phyloP scores from a whole-genome alignment of 92 coral and sea anemone genomes.

The Palythoa caribaeorum region DNA sequence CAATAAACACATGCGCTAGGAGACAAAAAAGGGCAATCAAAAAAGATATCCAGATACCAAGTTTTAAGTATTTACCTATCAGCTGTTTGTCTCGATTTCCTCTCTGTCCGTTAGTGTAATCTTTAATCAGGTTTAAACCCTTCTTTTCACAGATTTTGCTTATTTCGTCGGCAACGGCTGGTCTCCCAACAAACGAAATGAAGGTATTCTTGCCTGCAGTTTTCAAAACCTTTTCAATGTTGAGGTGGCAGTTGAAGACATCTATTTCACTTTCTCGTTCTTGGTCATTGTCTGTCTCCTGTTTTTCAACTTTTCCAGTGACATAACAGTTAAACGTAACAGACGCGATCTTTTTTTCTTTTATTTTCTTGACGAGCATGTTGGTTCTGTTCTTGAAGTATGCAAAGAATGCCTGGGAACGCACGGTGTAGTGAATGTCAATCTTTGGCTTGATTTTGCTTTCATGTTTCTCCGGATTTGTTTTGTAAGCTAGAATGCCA shows the following conservation, averaged over 20 bases:
- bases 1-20: constrained; percentile 37
- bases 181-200: constrained; percentile 69
- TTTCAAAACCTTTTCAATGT: constrained; percentile 51
- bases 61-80: constrained; percentile 51
- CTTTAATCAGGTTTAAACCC: constrained; percentile 44
- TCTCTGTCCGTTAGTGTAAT: constrained; percentile 61
- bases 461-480: background rate
- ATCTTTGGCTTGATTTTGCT: background rate
- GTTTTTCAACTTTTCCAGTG: constrained; percentile 24
- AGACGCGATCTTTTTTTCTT: constrained; percentile 35
- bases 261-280: constrained; percentile 17
- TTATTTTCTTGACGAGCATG: constrained; percentile 38
- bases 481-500: constrained; percentile 55
- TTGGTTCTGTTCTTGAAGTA: constrained; percentile 34
- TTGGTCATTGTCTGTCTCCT: background rate
- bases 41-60: constrained; percentile 47
- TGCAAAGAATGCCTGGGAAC: constrained; percentile 52
- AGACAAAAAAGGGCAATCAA: constrained; percentile 34
- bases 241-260: constrained; percentile 51
- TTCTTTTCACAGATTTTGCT: constrained; percentile 51
- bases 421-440: constrained; percentile 66
- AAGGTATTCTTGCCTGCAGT: constrained; percentile 46
- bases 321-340: constrained; percentile 53
- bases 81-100: constrained; percentile 41
- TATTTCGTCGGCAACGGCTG: constrained; percentile 58